These are phyloP conservation scores for Wasmannia auropunctata DNA, from an alignment of 1,140 invertebrate species.

Conservation along the genomic window DNA sequence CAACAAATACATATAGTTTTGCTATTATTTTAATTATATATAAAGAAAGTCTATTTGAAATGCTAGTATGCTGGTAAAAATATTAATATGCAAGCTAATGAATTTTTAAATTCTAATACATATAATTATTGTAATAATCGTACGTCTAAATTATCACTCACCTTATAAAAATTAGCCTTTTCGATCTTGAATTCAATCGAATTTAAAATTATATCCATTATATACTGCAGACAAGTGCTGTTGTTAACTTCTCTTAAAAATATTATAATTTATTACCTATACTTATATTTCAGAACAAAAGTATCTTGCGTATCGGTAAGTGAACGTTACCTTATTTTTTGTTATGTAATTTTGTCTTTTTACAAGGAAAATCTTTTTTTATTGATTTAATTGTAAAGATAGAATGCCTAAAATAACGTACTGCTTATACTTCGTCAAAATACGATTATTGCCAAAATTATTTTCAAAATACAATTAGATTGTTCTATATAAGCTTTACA, in stretches of 20 bases:
- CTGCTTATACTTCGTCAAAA: not conserved
- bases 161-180: conserved; percentile 28
- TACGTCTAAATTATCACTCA: conserved; percentile 5
- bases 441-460: not conserved
- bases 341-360: conserved; percentile 69
- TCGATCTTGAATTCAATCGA: not conserved
- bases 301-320: conserved; percentile 78
- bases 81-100: not conserved
- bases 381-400: not conserved
- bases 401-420: not conserved
- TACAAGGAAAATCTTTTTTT: conserved; percentile 71
- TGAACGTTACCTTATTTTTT: conserved; percentile 69
- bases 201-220: conserved; percentile 65
- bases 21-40: conserved; percentile 19
- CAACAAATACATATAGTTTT: not conserved
- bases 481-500: conserved; percentile 1
- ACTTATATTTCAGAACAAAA: conserved; percentile 83
- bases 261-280: conserved; percentile 76
- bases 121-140: not conserved
- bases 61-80: conserved; percentile 74
- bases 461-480: not conserved
- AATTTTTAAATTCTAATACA: not conserved
- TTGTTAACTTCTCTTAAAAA: conserved; percentile 74
- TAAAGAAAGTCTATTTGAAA: conserved; percentile 71
- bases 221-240: conserved; percentile 74